Base-by-base conservation (phyloP, 2,797 vertebrate genomes). In the Pseudomugil gertrudae region DNA sequence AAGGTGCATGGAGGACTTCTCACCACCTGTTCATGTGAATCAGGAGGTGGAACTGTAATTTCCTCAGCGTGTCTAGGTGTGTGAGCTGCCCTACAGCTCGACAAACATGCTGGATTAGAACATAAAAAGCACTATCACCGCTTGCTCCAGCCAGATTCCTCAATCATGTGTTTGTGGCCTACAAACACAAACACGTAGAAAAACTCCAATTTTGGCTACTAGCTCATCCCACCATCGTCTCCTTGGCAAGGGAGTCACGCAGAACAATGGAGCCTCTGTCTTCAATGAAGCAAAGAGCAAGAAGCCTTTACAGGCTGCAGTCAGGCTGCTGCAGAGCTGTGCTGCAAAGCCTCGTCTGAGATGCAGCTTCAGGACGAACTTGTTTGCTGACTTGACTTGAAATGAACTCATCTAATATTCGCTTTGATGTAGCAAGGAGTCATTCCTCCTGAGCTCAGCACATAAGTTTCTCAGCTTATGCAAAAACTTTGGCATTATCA, bases 391-490 rank as follows among this genome's bases (percentile, higher is more conserved):
- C 86, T 87, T 77, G 63, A 77, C 81, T 84, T 33, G 66, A 84
- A 85, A 82, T 84, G 65, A 80, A 77, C 78, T 92, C 74, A 87
- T 90, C 55, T 57, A 79, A 71, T 74, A 91, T 90, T 91, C 86
- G 53, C 87, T 90, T 88, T 89, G 81, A 91, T 86, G 66, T 40
- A 27, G 32, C 7, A 23, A 48, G 35, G 36, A 79, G 61, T 57
- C 11, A 27, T 73, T 80, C 78, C 45, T 83, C 58, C 78, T 56
- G 62, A 1, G 43, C 84, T 88, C 89, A 90, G 88, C 89, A 86
- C 54, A 80, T 79, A 69, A 82, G 76, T 71, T 27, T 73, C 73
- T 69, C 21, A 60, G 57, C 74, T 74, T 81, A 43, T 68, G 27
- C n/a, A 40, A 38, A 17, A 58, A 70, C 61, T 80, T 70, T 57